These are phyloP conservation scores for Pantherophis guttatus DNA, from an alignment of 2,113 vertebrate species.

Conservation along the genomic window DNA sequence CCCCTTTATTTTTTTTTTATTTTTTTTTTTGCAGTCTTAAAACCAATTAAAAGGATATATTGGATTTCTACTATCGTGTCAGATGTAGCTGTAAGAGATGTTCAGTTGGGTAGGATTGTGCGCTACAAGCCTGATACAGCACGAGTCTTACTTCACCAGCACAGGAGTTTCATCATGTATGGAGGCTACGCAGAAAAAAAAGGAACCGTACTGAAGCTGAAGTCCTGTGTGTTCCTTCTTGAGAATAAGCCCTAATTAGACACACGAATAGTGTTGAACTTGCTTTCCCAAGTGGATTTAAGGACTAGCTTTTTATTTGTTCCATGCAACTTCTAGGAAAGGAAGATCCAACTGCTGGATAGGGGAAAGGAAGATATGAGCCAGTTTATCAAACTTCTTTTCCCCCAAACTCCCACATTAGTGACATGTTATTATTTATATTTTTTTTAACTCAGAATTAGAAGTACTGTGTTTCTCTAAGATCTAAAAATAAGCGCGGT, in stretches of 20 bases:
- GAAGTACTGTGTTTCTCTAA: background rate
- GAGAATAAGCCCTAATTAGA: background rate
- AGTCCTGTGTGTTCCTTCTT: background rate
- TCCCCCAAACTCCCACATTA: conserved; percentile 33
- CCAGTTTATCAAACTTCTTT: background rate
- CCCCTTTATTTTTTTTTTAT: background rate
- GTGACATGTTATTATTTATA: conserved; percentile 36
- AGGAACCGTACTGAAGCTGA: background rate
- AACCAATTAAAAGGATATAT: background rate
- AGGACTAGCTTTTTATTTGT: background rate
- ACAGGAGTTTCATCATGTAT: conserved; percentile 44
- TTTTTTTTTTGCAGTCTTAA: background rate
- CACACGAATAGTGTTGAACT: background rate
- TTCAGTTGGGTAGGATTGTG: background rate
- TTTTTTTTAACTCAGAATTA: background rate
- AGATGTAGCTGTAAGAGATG: background rate
- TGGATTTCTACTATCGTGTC: background rate
- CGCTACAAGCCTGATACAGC: background rate
- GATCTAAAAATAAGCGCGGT: background rate
- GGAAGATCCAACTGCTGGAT: background rate
- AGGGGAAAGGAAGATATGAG: background rate
- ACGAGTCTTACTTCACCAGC: conserved; percentile 36
- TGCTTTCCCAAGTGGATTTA: conserved; percentile 14
- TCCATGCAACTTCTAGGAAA: conserved; percentile 22
- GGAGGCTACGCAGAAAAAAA: background rate